A percentile compares a stretch with the other conserved stretches of the same genome.
Conservation (phyloP, 2,797 vertebrate genomes). For the Dendrocincla tyrannina region DNA sequence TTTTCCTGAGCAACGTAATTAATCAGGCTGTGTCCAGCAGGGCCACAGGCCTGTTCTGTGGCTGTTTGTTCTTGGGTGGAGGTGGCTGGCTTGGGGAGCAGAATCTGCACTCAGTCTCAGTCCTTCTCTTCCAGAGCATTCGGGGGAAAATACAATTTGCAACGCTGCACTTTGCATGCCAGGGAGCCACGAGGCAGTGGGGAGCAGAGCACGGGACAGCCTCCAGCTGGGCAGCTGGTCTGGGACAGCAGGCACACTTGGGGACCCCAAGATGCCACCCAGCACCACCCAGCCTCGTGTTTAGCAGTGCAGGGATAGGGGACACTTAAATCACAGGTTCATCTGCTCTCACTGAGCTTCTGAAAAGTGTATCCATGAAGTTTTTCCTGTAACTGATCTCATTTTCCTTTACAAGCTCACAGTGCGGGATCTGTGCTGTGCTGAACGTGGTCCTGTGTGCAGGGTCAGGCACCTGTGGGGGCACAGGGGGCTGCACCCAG, state of each 20-base stretch:
- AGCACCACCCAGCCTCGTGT: fast-evolving
- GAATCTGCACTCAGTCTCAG: fast-evolving
- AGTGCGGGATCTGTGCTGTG: fast-evolving
- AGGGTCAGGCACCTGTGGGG: fast-evolving
- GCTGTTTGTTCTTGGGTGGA: background rate
- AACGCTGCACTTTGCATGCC: fast-evolving
- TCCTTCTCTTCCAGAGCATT: background rate
- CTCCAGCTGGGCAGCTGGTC: background rate
- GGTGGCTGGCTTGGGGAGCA: background rate
- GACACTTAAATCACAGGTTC: fast-evolving
- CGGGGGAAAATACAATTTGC: background rate
- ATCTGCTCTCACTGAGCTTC: background rate
- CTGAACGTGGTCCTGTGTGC: fast-evolving
- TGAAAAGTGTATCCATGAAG: background rate
- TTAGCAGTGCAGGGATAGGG: background rate
- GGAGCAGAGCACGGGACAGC: background rate
- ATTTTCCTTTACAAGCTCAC: background rate
- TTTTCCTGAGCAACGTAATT: constrained; percentile 62
- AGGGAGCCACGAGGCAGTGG: background rate
- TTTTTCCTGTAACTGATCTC: background rate
- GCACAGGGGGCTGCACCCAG: background rate
- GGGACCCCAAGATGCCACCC: background rate
- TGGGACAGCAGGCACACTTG: fast-evolving
- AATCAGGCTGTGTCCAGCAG: constrained; percentile 4
- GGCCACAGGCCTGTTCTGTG: background rate